Evolutionary conservation across 2,888 invertebrate species (phyloP).

Genomic region (Scelioninae gen. 2): DNA sequence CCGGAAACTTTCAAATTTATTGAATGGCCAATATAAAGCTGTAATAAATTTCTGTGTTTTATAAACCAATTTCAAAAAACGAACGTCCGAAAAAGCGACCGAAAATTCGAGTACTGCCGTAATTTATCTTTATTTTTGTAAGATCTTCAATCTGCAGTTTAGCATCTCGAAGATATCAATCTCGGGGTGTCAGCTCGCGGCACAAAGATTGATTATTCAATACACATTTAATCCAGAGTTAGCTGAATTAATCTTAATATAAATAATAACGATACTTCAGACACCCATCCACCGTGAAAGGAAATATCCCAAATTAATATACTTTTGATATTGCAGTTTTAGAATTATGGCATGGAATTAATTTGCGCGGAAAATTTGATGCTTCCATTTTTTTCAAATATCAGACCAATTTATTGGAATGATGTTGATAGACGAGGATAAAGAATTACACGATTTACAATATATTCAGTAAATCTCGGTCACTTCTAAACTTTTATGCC

Average conservation of each 20-base stretch:
- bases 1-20: conserved; percentile 38
- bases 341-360: too few relatives aligned
- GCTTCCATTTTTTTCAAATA: too few relatives aligned
- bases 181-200: conserved; percentile 15
- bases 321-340: too few relatives aligned
- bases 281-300: too few relatives aligned
- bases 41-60: conserved; percentile 29
- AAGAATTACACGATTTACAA: too few relatives aligned
- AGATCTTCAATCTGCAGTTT: conserved; percentile 32
- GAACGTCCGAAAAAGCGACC: conserved; percentile 4
- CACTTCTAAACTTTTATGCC: too few relatives aligned
- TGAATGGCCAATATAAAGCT: conserved; percentile 32
- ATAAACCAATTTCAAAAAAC: conserved; percentile 31
- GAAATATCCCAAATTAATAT: too few relatives aligned
- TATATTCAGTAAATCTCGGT: too few relatives aligned
- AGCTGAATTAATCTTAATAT: conserved; percentile 51
- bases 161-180: conserved; percentile 37
- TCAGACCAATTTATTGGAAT: too few relatives aligned
- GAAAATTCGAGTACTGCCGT: conserved; percentile 4
- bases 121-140: conserved; percentile 49
- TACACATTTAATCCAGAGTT: conserved; percentile 31
- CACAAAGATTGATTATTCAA: conserved; percentile 44
- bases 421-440: too few relatives aligned
- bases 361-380: too few relatives aligned
- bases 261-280: conserved; percentile 29